Conservation (phyloP, 1,140 invertebrate species). For the Procambarus virginalis region DNA sequence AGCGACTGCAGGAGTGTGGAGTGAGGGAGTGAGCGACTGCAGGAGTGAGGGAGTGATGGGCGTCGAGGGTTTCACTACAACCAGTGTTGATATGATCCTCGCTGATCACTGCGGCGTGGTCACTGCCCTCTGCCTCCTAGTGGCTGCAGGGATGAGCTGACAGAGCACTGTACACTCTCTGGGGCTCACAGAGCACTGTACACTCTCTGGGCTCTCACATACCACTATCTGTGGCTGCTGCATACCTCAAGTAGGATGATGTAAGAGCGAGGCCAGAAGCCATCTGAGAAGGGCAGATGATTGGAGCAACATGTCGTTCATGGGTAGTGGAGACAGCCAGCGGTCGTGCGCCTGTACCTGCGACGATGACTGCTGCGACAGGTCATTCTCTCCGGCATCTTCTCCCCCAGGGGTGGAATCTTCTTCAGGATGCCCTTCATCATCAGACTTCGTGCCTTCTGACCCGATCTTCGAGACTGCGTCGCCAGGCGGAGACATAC, state of each 20-base stretch:
- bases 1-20: no score
- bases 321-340: conserved; percentile 37
- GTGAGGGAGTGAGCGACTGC: no score
- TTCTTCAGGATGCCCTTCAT: conserved; percentile 45
- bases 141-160: no score
- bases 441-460: conserved; percentile 45
- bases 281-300: neutral
- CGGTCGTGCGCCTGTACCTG: conserved; percentile 50
- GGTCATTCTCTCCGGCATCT: conserved; percentile 38
- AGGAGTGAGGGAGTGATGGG: no score
- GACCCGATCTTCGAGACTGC: conserved; percentile 28
- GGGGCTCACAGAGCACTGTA: no score
- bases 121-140: no score
- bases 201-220: no score
- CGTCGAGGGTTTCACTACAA: no score
- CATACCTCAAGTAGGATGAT: neutral
- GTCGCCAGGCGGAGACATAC: conserved; percentile 26
- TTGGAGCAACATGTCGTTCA: conserved; percentile 21
- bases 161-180: no score
- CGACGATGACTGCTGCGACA: conserved; percentile 20
- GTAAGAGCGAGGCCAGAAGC: neutral
- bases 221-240: no score
- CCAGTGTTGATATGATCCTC: no score
- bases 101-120: no score
- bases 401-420: conserved; percentile 26